Conservation (phyloP, 30 jellyfish, hydroid and myxozoan genomes). For the Sanderia malayensis region DNA sequence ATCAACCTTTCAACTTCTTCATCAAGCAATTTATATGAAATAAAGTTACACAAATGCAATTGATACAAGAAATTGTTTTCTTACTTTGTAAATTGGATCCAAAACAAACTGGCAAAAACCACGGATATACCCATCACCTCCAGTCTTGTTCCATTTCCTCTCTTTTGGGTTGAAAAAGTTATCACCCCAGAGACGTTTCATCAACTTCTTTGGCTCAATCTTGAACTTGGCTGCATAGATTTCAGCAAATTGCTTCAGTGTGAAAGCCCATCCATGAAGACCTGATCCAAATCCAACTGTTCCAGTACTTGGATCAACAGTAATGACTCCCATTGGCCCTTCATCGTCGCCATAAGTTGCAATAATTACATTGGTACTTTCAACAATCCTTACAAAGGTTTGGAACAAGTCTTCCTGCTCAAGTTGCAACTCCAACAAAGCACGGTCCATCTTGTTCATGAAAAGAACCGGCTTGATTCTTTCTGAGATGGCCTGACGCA, state of each 20-base stretch:
- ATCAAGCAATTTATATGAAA: too few species aligned
- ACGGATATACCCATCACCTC: constrained; percentile 81
- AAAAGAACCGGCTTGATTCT: constrained; percentile 96
- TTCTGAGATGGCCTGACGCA: constrained; percentile 99
- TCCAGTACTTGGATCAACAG: constrained; percentile 96
- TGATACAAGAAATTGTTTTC: too few species aligned
- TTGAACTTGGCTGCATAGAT: constrained; percentile 92
- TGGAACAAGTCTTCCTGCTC: constrained; percentile 97
- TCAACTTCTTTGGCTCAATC: constrained; percentile 82
- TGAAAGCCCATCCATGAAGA: constrained; percentile 99
- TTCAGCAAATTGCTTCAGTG: constrained; percentile 93
- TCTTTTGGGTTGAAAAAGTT: constrained; percentile 86
- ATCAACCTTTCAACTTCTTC: too few species aligned
- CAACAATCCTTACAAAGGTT: constrained; percentile 91
- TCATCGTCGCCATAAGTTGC: constrained; percentile 96
- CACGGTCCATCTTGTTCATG: constrained; percentile 99
- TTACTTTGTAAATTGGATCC: constrained; percentile 97
- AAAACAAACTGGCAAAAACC: constrained; percentile 91
- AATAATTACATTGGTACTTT: constrained; percentile 96
- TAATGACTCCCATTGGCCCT: constrained; percentile 98
- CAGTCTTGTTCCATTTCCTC: constrained; percentile 92
- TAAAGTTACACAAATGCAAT: too few species aligned
- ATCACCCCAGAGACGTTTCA: constrained; percentile 99
- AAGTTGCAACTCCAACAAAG: constrained; percentile 89
- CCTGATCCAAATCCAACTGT: constrained; percentile 99